phyloP scores from a whole-genome alignment of 2,797 vertebrate genomes.

The Sebastes itinus region DNA sequence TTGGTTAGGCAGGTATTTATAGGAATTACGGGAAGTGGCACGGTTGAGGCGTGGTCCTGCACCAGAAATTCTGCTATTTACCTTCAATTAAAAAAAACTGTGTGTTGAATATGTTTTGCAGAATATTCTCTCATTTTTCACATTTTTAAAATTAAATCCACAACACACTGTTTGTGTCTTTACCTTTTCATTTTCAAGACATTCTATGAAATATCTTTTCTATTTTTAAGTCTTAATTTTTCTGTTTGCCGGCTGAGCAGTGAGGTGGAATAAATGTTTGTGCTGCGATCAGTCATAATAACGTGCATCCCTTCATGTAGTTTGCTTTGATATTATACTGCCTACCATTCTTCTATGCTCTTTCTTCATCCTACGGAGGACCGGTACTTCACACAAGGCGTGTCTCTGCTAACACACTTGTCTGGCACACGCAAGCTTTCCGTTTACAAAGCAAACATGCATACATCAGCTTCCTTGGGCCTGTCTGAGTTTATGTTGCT shows the following conservation, averaged over 20 bases:
- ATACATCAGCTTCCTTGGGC: slow-evolving; percentile 11
- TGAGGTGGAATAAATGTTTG: background rate
- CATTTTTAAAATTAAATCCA: background rate
- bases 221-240: background rate
- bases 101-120: background rate
- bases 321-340: background rate
- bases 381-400: background rate
- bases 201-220: background rate
- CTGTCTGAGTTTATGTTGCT: slow-evolving; percentile 26
- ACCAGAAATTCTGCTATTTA: too few relatives aligned
- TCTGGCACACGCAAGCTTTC: background rate
- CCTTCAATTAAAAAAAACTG: background rate
- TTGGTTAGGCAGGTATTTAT: too few relatives aligned
- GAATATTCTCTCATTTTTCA: background rate
- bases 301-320: background rate
- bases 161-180: background rate
- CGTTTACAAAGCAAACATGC: slow-evolving; percentile 42
- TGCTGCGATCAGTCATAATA: background rate
- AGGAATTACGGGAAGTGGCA: too few relatives aligned
- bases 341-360: background rate
- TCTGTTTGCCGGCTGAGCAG: background rate
- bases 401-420: slow-evolving; percentile 32
- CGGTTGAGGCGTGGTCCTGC: too few relatives aligned
- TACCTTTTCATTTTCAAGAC: background rate
- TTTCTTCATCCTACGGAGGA: background rate